Base-by-base conservation (phyloP, 1,140 invertebrate species). In the Heliconius congener region DNA sequence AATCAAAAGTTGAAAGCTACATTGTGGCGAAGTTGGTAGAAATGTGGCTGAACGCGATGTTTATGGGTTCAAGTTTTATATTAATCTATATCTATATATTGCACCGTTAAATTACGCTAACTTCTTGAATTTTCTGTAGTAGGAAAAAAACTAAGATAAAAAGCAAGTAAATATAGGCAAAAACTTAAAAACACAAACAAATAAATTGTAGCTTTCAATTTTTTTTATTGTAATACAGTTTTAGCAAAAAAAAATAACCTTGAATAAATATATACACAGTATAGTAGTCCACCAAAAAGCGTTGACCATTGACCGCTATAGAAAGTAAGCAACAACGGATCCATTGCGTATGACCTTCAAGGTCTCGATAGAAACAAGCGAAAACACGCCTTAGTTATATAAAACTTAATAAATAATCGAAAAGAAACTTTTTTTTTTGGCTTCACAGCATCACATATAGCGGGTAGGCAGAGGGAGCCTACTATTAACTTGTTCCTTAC, bases 231-330 rank as follows among this genome's bases (percentile, higher is more conserved):
- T 16, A 46, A 46, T 46, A 46, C 42, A 16, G 13, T 66, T 66
- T 66, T 66, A 5, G 9, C 60, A 66, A 66, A 66, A 46, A 66
- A 66, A n/a, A 27, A 8, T 23, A 60, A 60, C 57, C 70, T 37
- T 71, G 30, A 72, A 72, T 50, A 55, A 37, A 52, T 57, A 19
- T 5, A 6, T 8, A 19, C 18, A 19, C 4, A 8, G 18, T 52
- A 66, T 66, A 66, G 13, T 66, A 18, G 27, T 27, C 27, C 72
- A 76, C 77, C 73, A 79, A 66, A 76, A 79, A 79, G 73, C 74
- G 71, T 76, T 90, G 88, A 90, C 88, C 88, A 87, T 86, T 91
- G 90, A 91, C 90, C 90, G 88, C 87, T 86, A 89, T 90, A 91
- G 91, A 93, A 93, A 93, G 91, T 90, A 90, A 92, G 92, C 88